phyloP scores from a whole-genome alignment of 2,797 vertebrate genomes.

The Labeo calbasu region DNA sequence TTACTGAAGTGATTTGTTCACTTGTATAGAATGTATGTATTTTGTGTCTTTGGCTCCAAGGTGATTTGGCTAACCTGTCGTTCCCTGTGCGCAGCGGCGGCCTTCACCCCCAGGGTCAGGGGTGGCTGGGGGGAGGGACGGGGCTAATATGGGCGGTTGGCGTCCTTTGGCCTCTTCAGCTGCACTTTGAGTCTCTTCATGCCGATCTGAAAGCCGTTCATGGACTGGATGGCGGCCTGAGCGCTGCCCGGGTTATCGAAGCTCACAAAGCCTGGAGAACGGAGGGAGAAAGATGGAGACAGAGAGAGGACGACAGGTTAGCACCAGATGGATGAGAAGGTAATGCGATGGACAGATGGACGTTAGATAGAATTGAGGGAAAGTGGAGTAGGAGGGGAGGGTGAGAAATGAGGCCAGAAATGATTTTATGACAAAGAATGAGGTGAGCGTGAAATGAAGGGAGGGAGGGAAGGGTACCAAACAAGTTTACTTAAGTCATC shows the following conservation, averaged over 20 bases:
- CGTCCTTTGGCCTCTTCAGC: conserved; percentile 98
- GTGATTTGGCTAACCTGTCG: conserved; percentile 70
- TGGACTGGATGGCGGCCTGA: conserved; percentile 98
- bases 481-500: conserved; percentile 47
- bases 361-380: conserved; percentile 34
- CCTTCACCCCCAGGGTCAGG: conserved; percentile 75
- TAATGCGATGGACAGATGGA: conserved; percentile 43
- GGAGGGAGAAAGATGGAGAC: conserved; percentile 35
- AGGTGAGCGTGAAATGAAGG: not conserved
- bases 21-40: conserved; percentile 3
- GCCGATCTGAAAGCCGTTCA: conserved; percentile 99
- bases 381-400: not conserved
- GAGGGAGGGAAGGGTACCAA: conserved; percentile 33
- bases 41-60: not conserved
- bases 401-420: conserved; percentile 24
- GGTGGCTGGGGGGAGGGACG: conserved; percentile 55
- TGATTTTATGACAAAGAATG: conserved; percentile 4
- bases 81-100: conserved; percentile 74
- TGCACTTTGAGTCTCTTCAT: conserved; percentile 99
- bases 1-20: not conserved
- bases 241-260: conserved; percentile 99
- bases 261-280: conserved; percentile 92
- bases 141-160: conserved; percentile 97
- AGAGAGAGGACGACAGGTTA: conserved; percentile 61
- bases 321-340: conserved; percentile 43